Evolutionary conservation across 2,113 vertebrate species (phyloP).

Genomic region (Amphiprion percula): DNA sequence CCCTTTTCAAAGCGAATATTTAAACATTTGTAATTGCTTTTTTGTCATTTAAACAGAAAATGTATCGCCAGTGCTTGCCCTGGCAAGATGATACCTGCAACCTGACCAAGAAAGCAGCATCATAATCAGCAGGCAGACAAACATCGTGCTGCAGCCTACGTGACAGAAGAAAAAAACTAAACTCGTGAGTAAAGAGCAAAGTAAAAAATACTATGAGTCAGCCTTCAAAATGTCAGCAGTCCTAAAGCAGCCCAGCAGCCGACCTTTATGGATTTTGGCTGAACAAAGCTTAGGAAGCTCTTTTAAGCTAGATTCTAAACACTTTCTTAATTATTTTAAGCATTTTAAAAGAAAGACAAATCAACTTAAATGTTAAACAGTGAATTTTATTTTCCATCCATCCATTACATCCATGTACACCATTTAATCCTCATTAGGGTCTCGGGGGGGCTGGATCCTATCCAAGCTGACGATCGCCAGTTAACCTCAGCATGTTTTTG

Average conservation of each 20-base stretch:
- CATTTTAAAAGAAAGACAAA: conserved; percentile 4
- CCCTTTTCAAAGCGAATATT: too few species aligned
- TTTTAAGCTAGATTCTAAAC: not conserved
- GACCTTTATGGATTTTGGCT: conserved; percentile 19
- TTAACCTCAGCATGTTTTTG: too few species aligned
- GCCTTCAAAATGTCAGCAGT: conserved; percentile 22
- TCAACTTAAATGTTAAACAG: too few species aligned
- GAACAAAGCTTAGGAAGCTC: not conserved
- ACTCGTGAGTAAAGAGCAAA: conserved; percentile 15
- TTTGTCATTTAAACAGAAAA: too few species aligned
- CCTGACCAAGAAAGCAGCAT: not conserved
- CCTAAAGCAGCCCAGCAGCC: conserved; percentile 13
- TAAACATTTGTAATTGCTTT: too few species aligned
- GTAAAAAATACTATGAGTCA: conserved; percentile 36
- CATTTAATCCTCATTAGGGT: too few species aligned
- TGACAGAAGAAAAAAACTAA: conserved; percentile 17
- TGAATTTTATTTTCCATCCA: not conserved
- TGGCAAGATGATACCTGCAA: not conserved
- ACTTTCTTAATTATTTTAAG: conserved; percentile 1
- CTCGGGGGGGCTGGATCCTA: too few species aligned
- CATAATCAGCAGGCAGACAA: conserved; percentile 35
- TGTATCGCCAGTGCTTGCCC: too few species aligned
- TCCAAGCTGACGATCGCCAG: too few species aligned
- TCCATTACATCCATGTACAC: too few species aligned
- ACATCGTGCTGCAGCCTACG: conserved; percentile 15